A percentile compares a stretch with the other conserved stretches of the same genome.
phyloP scores from a whole-genome alignment of 1,140 invertebrate species.

The Elysia chlorotica region DNA sequence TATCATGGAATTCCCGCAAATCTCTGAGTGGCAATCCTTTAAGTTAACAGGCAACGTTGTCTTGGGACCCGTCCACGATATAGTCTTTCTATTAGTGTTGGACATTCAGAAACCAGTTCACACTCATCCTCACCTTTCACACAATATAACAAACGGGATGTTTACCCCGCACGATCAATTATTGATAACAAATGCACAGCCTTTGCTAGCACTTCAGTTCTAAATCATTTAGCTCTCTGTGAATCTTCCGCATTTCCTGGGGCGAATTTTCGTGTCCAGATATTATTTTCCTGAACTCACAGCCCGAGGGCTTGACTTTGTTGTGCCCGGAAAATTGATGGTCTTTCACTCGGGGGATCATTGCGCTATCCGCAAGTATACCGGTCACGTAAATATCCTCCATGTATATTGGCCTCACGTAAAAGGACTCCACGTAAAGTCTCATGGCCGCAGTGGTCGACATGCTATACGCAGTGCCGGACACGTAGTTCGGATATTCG shows the following conservation, averaged over 20 bases:
- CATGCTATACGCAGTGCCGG: constrained; percentile 59
- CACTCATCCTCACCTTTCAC: no score
- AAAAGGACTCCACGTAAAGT: constrained; percentile 48
- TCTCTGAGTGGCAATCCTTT: no score
- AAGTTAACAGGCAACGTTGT: no score
- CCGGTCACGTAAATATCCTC: constrained; percentile 62
- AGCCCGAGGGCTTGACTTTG: constrained; percentile 25
- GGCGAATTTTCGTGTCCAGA: constrained; percentile 32
- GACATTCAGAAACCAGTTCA: no score
- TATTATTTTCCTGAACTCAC: constrained; percentile 29
- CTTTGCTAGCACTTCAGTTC: no score
- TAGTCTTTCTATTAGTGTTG: no score
- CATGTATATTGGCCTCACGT: constrained; percentile 44
- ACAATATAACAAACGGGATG: no score
- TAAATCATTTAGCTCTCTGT: constrained; percentile 28
- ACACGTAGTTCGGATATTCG: constrained; percentile 52
- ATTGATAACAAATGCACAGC: no score
- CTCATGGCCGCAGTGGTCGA: constrained; percentile 40
- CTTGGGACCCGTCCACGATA: no score
- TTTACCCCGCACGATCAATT: no score
- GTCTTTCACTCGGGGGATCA: constrained; percentile 23
- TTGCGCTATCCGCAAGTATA: constrained; percentile 30
- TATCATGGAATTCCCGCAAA: no score
- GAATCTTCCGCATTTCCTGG: constrained; percentile 32
- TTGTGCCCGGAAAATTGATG: constrained; percentile 23